Conservation (phyloP, 2,888 invertebrate genomes). For the Eutolmus rufibarbis region DNA sequence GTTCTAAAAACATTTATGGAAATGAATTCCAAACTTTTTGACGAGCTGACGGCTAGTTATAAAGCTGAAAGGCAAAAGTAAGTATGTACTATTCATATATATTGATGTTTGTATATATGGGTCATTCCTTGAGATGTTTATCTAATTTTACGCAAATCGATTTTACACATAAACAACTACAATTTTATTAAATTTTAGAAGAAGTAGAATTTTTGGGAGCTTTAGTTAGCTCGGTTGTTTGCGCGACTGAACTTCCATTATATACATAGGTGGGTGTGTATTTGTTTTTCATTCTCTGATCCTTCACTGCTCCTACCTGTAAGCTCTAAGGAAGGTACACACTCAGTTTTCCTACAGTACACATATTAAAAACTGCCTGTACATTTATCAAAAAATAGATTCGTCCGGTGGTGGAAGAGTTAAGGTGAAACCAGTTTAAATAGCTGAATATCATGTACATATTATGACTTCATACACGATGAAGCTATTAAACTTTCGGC, state of each 20-base stretch:
- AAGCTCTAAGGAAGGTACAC: too few species aligned
- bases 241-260: not conserved
- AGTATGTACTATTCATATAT: slow-evolving; percentile 59
- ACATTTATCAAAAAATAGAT: too few species aligned
- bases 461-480: too few species aligned
- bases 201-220: not conserved
- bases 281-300: too few species aligned
- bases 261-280: too few species aligned
- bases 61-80: slow-evolving; percentile 99
- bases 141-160: not conserved
- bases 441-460: too few species aligned
- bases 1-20: slow-evolving; percentile 97
- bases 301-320: too few species aligned
- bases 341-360: too few species aligned
- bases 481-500: too few species aligned
- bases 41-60: slow-evolving; percentile 96
- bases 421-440: too few species aligned
- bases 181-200: not conserved
- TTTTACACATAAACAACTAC: not conserved
- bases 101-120: not conserved
- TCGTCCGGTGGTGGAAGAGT: too few species aligned
- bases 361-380: too few species aligned
- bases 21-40: slow-evolving; percentile 95
- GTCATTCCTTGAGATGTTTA: not conserved
- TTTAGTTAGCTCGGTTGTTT: not conserved